These are phyloP conservation scores for Gymnodraco acuticeps DNA, from an alignment of 2,797 vertebrate species.

Conservation along the genomic window DNA sequence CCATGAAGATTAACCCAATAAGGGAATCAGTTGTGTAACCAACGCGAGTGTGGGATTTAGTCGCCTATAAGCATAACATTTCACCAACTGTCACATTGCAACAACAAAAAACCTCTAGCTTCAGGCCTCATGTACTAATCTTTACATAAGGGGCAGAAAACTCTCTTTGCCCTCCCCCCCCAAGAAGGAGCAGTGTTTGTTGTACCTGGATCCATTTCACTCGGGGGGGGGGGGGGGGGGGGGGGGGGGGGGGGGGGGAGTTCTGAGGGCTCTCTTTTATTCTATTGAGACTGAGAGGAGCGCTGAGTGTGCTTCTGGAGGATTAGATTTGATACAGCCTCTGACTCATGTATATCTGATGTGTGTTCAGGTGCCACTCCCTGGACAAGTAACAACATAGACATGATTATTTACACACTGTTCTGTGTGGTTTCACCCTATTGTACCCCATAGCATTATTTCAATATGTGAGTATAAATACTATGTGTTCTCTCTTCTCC, in stretches of 20 bases:
- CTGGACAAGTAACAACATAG: conserved; percentile 57
- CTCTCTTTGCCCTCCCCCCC: conserved; percentile 20
- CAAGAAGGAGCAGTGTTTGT: conserved; percentile 36
- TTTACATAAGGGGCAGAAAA: conserved; percentile 9
- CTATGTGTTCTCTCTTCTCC: not conserved
- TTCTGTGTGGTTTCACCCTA: not conserved
- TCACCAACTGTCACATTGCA: not conserved
- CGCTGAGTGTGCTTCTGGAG: not conserved
- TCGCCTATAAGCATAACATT: not conserved
- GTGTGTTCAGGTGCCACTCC: conserved; percentile 43
- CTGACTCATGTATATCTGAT: conserved; percentile 29
- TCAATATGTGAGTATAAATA: not conserved
- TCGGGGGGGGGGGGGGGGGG: conserved; percentile 40
- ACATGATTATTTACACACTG: not conserved
- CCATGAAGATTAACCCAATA: not conserved
- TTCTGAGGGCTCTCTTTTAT: conserved; percentile 59
- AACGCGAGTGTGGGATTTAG: not conserved
- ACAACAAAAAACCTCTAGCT: not conserved
- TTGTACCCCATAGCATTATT: not conserved
- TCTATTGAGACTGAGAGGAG: conserved; percentile 39
- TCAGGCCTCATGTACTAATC: conserved; percentile 22
- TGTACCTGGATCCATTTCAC: conserved; percentile 68
- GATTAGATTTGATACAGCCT: not conserved
- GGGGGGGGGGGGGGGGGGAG: conserved; percentile 35
- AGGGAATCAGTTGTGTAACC: not conserved